A percentile compares a stretch with the other conserved stretches of the same genome.
phyloP scores from a whole-genome alignment of 2,888 invertebrate species.

The Heteropelma amictum region DNA sequence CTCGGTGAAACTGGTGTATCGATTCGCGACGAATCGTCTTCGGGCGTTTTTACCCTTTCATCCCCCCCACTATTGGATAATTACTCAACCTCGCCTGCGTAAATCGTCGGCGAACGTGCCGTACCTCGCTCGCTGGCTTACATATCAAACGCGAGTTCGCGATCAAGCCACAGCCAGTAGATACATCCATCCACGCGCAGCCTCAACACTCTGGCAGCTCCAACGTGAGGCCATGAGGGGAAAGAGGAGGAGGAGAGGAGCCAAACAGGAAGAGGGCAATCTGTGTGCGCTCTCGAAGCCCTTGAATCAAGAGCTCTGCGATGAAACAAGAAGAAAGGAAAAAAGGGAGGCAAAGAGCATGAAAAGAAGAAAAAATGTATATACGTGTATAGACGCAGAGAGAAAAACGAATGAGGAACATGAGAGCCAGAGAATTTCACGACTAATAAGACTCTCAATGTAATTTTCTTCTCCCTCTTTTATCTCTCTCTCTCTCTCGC shows the following conservation, averaged over 20 bases:
- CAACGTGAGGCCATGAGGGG: constrained; percentile 3
- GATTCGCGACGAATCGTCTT: constrained; percentile 4
- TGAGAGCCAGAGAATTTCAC: constrained; percentile 36
- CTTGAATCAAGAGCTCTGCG: constrained; percentile 46
- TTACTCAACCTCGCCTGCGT: constrained; percentile 52
- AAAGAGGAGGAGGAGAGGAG: constrained; percentile 39
- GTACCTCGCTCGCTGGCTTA: neutral
- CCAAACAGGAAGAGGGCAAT: constrained; percentile 56
- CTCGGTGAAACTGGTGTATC: neutral
- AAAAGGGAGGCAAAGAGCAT: neutral
- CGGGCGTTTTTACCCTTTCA: constrained; percentile 16
- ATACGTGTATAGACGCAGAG: neutral
- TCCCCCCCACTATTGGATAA: constrained; percentile 42
- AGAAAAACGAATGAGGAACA: neutral
- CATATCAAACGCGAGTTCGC: neutral
- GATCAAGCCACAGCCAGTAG: neutral
- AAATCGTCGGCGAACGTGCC: constrained; percentile 48
- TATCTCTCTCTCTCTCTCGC: neutral
- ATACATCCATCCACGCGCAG: constrained; percentile 42
- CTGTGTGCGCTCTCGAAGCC: constrained; percentile 43
- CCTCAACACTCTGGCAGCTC: neutral
- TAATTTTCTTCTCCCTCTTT: constrained; percentile 44
- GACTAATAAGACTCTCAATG: constrained; percentile 45
- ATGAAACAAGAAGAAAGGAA: neutral
- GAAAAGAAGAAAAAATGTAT: neutral